phyloP scores from a whole-genome alignment of 2,113 vertebrate genomes.

The Rhagologus leucostigma region DNA sequence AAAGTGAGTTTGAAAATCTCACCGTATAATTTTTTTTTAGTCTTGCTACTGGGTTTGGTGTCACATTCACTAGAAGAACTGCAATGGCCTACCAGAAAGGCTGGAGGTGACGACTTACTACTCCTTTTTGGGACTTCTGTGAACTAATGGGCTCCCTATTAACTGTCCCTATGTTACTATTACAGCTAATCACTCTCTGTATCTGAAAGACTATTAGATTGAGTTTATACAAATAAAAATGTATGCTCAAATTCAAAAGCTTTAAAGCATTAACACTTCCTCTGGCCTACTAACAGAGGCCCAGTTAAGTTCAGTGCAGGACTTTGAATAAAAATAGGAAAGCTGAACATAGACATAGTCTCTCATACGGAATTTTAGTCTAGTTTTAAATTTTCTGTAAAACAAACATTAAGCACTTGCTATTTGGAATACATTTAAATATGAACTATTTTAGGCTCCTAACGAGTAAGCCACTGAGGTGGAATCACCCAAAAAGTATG shows the following conservation, averaged over 20 bases:
- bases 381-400: not conserved
- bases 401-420: not conserved
- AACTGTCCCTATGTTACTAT: not conserved
- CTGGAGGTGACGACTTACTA: not conserved
- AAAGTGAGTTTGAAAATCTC: not conserved
- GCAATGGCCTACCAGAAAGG: not conserved
- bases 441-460: not conserved
- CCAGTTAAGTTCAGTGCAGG: not conserved
- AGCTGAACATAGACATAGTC: not conserved
- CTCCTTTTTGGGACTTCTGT: not conserved
- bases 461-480: not conserved
- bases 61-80: not conserved
- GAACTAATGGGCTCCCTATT: not conserved
- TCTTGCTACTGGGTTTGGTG: not conserved
- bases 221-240: not conserved
- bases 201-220: not conserved
- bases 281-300: not conserved
- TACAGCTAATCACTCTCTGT: not conserved
- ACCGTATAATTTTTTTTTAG: not conserved
- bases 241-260: not conserved
- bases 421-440: not conserved
- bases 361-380: not conserved
- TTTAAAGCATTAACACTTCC: not conserved
- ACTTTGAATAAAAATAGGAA: not conserved
- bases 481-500: not conserved